phyloP scores from a whole-genome alignment of 1,140 invertebrate genomes.

The Nomia melanderi region DNA sequence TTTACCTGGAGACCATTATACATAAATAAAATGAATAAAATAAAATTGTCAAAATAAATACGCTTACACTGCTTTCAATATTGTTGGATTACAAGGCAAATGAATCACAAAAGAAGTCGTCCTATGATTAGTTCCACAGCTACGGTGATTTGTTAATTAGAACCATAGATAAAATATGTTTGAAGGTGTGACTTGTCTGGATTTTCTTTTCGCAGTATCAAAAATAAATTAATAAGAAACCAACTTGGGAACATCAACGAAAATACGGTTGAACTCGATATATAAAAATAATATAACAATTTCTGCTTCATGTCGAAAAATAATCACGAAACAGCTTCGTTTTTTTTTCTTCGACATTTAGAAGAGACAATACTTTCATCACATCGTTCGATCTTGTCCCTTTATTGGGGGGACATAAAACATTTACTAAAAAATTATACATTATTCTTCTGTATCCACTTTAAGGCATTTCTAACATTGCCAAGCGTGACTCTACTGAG shows the following conservation, averaged over 20 bases:
- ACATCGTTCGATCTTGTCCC: background rate
- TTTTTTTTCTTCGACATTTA: background rate
- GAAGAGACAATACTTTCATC: conserved; percentile 26
- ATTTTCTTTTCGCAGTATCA: conserved; percentile 48
- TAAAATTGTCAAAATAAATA: conserved; percentile 35
- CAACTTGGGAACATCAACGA: conserved; percentile 21
- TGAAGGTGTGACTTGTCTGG: conserved; percentile 18
- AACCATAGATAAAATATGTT: background rate
- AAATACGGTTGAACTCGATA: conserved; percentile 17
- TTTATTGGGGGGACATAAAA: background rate
- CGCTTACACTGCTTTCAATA: conserved; percentile 2
- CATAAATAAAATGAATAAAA: conserved; percentile 2
- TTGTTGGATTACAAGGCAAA: conserved; percentile 19
- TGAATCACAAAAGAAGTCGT: conserved; percentile 40
- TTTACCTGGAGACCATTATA: background rate
- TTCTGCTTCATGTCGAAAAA: background rate
- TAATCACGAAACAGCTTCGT: background rate
- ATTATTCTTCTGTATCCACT: conserved; percentile 84
- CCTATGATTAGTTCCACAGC: no score
- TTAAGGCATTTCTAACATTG: conserved; percentile 84
- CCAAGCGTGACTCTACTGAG: conserved; percentile 84
- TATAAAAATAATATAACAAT: conserved; percentile 36
- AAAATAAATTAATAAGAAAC: conserved; percentile 47
- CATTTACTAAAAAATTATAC: conserved; percentile 23
- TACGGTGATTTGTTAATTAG: background rate